Evolutionary conservation across 2,113 vertebrate species (phyloP), one percentile per base, ranked within the genome.

Genomic region (Nothobranchius furzeri): DNA sequence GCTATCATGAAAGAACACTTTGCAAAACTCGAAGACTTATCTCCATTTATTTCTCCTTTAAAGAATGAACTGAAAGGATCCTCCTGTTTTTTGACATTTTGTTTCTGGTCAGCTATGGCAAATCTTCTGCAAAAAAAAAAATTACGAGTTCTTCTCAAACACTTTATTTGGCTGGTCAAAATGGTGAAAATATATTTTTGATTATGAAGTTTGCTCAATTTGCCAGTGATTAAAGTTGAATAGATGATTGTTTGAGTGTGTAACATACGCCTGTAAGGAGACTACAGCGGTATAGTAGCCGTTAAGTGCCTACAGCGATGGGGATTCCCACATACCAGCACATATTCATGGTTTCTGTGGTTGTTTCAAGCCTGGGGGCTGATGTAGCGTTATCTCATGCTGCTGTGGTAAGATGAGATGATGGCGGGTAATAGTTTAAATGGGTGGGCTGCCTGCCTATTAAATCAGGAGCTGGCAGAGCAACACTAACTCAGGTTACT

Each of bases 391-490:
- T 80, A 67, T 86, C 72, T 76, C 68, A 60, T 25, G 75, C 76
- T 62, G 71, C 63, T 37, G 58, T 62, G 69, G 84, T 80, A 86
- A 87, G 68, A 79, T 50, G 73, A 88, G 84, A 79, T 67, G 68
- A 83, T 84, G 80, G 73, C 76, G 77, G 75, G 60, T 72, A 55
- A 73, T 83, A 81, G 85, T 84, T 86, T 87, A 86, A 88, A 82
- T 70, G 76, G 85, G 67, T 78, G 82, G 81, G 77, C 74, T 82
- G 70, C 71, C 42, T 64, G 78, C 58, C 82, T 86, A 71, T 87
- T 89, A 87, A 90, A 87, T 84, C 82, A 81, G 81, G 75, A 76
- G 66, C 14, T 83, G 79, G 92, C 86, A 91, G 88, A 87, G 89
- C 52, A 84, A 68, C 72, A 62, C 67, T 71, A 73, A 74, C 86